These are phyloP conservation scores for Gasteruption jaculator DNA, from an alignment of 2,888 invertebrate genomes.

Conservation along the genomic window DNA sequence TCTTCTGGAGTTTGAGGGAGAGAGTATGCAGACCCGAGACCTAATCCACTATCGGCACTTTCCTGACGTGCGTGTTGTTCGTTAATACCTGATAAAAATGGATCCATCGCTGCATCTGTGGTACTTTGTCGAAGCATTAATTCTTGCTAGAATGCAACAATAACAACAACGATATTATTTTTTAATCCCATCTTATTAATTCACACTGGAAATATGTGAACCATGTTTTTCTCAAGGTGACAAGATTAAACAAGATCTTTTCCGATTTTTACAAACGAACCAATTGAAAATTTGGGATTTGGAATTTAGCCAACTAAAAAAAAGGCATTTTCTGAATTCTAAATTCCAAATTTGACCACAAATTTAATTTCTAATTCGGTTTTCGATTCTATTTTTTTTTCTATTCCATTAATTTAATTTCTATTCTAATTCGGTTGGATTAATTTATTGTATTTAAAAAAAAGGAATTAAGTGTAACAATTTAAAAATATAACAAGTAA, in stretches of 20 bases:
- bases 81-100: slow-evolving; percentile 74
- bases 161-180: slow-evolving; percentile 17
- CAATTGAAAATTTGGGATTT: too few species aligned
- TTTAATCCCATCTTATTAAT: slow-evolving; percentile 27
- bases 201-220: slow-evolving; percentile 20
- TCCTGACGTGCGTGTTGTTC: slow-evolving; percentile 88
- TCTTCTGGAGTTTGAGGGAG: slow-evolving; percentile 91
- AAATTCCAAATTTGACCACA: too few species aligned
- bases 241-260: slow-evolving; percentile 13
- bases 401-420: too few species aligned
- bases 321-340: too few species aligned
- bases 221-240: neutral
- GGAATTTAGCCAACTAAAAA: too few species aligned
- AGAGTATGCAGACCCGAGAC: slow-evolving; percentile 84
- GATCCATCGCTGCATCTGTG: slow-evolving; percentile 68
- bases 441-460: too few species aligned
- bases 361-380: too few species aligned
- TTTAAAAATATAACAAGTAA: too few species aligned
- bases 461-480: too few species aligned
- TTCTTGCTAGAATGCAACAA: slow-evolving; percentile 58
- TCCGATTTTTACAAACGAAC: slow-evolving; percentile 10
- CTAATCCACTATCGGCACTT: slow-evolving; percentile 90
- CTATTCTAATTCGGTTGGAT: too few species aligned
- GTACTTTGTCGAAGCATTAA: slow-evolving; percentile 67
- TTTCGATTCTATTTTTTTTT: too few species aligned